These are phyloP conservation scores for Sminthurinus aureus DNA, from an alignment of 2,888 invertebrate genomes.

Conservation along the genomic window DNA sequence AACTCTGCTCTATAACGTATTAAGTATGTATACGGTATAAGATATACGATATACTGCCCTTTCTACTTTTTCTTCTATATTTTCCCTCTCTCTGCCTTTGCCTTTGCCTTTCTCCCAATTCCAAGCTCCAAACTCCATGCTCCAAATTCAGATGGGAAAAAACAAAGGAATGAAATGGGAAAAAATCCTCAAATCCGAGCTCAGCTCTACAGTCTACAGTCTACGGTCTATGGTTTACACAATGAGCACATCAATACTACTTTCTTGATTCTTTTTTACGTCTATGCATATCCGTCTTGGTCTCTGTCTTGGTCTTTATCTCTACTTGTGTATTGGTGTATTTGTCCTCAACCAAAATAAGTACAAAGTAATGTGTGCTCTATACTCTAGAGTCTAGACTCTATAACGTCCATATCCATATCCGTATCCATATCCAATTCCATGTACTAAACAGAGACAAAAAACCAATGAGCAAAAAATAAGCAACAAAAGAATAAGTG, in stretches of 20 bases:
- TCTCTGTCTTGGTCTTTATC: constrained; percentile 5
- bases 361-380: no score
- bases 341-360: not conserved
- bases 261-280: constrained; percentile 11
- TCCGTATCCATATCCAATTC: not conserved
- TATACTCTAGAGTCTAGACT: not conserved
- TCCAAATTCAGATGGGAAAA: not conserved
- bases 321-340: no score
- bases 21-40: no score
- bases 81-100: no score
- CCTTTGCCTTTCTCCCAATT: no score
- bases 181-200: constrained; percentile 16
- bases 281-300: not conserved
- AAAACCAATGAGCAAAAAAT: not conserved
- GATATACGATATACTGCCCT: no score
- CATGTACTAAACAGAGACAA: not conserved
- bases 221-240: not conserved
- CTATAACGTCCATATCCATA: not conserved
- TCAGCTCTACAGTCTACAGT: no score
- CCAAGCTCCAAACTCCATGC: no score
- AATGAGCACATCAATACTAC: not conserved
- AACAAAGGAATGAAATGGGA: constrained; percentile 11
- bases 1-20: no score
- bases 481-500: no score
- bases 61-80: no score